Base-by-base conservation (phyloP, 2,113 vertebrate genomes). In the Oreotrochilus melanogaster region DNA sequence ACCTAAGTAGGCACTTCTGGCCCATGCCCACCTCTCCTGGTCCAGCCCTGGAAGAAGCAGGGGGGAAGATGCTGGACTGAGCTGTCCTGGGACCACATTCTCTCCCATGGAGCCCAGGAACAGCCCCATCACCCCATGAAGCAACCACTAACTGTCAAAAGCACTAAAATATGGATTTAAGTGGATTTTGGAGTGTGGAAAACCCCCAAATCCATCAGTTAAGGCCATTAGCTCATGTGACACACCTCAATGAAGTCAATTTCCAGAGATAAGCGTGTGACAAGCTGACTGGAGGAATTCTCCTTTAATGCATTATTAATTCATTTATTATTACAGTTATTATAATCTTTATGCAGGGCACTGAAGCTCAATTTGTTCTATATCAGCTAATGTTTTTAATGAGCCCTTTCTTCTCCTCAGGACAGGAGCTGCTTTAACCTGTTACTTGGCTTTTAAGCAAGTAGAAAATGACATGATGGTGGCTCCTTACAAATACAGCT, bases 251-350 rank as follows among this genome's bases (percentile, higher is more conserved):
- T 57, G 50, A 86, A 91, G 92, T 92, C 50, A 79, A 88, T 96
- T 96, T 92, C 84, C 93, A 82, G 89, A 88, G 94, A 93, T 92
- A 93, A 96, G 75, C 2, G 1, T 81, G 85, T 94, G 95, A 95
- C 86, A 94, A 61, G 64, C 83, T 81, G 56, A 84, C 64, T 78
- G 56, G 51, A 92, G 56, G 57, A 95, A 92, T 92, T 95, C 73
- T 88, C 72, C 54, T 83, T 89, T 93, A 94, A 96, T 97, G 93
- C 90, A 93, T 94, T 96, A 96, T 97, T 95, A 95, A 97, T 95
- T 91, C 89, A 93, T 96, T 95, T 95, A 95, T 91, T 95, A 97
- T 96, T 95, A 95, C 86, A 95, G 93, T 95, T 97, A 94, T 95
- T 96, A 95, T 93, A 94, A 97, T 95, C 94, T 97, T 95, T 96